These are phyloP conservation scores for Tyto alba DNA, from an alignment of 2,113 vertebrate genomes.

Conservation along the genomic window DNA sequence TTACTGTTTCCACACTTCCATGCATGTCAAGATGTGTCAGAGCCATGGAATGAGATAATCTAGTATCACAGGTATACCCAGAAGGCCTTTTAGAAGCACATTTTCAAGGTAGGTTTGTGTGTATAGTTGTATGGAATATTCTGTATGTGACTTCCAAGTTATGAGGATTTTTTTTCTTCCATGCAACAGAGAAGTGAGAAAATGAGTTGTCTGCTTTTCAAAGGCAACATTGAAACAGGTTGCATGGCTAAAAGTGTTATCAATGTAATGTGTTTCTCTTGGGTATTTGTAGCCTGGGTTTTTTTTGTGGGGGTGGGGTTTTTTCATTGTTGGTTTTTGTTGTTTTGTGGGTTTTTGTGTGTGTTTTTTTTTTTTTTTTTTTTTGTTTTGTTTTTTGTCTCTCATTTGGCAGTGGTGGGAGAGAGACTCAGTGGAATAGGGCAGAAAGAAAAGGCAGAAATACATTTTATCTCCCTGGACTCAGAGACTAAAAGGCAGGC, in stretches of 20 bases:
- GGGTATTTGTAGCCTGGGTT: neutral
- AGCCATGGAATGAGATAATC: neutral
- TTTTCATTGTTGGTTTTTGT: no score
- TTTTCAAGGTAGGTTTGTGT: neutral
- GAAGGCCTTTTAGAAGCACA: neutral
- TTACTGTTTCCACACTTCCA: neutral
- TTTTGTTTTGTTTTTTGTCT: no score
- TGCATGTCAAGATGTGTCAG: neutral
- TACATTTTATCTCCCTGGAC: neutral
- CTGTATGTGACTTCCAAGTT: neutral
- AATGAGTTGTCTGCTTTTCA: neutral
- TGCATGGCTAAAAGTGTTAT: neutral
- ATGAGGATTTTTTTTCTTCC: neutral
- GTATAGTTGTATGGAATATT: neutral
- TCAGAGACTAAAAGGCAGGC: neutral
- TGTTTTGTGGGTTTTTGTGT: no score
- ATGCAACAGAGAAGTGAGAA: neutral
- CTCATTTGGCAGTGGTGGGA: neutral
- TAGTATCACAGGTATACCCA: neutral
- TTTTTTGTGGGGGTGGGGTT: no score
- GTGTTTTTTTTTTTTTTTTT: no score
- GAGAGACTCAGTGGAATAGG: neutral
- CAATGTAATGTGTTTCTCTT: neutral
- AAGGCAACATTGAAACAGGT: neutral
- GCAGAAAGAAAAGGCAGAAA: neutral